phyloP scores from a whole-genome alignment of 2,797 vertebrate genomes.

The Acridotheres tristis region DNA sequence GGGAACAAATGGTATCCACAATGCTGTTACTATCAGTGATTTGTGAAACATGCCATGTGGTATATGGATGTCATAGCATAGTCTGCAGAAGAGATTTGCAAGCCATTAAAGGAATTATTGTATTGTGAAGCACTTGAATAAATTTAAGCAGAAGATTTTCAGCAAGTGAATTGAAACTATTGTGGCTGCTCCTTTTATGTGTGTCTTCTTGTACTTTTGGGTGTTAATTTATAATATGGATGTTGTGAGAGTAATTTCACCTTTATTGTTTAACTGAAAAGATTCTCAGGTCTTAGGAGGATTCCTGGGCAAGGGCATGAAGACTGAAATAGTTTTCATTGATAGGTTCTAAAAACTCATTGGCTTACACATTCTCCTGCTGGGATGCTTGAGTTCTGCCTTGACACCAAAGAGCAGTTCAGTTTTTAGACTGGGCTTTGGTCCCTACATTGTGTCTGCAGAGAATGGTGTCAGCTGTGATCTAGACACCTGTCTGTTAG shows the following conservation, averaged over 20 bases:
- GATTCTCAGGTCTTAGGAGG: not conserved
- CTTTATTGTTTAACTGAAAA: not conserved
- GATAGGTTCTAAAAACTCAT: not conserved
- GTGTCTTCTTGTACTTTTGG: not conserved
- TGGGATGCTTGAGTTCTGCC: not conserved
- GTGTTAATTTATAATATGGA: not conserved
- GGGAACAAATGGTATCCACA: not conserved
- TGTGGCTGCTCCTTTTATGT: not conserved
- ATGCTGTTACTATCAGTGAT: not conserved
- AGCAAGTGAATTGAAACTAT: not conserved
- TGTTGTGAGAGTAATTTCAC: not conserved
- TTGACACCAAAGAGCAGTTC: not conserved
- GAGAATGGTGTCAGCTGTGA: not conserved
- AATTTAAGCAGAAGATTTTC: not conserved
- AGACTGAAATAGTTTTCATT: not conserved
- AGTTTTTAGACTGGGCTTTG: not conserved
- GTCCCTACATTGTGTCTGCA: not conserved
- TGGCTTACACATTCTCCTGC: not conserved
- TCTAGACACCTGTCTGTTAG: conserved; percentile 28
- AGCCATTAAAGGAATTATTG: not conserved
- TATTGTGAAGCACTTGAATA: not conserved
- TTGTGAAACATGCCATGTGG: not conserved
- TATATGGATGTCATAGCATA: accelerated
- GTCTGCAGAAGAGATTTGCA: not conserved
- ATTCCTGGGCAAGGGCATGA: not conserved